phyloP scores from a whole-genome alignment of 1,140 invertebrate genomes.

The Orius laevigatus region DNA sequence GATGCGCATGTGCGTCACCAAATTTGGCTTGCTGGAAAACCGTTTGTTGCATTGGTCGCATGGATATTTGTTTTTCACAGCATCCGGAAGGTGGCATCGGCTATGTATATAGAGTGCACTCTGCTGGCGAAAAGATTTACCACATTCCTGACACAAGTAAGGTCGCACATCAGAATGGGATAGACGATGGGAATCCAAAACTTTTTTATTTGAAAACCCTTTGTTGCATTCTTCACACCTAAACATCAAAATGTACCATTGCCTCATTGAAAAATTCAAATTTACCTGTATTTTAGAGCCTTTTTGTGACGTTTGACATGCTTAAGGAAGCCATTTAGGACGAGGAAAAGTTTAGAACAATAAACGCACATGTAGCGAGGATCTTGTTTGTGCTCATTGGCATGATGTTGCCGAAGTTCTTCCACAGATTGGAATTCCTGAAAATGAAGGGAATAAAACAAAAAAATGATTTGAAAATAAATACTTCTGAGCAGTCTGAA shows the following conservation, averaged over 20 bases:
- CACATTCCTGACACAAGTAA: conserved; percentile 25
- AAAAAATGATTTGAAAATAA: neutral
- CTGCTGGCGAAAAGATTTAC: conserved; percentile 27
- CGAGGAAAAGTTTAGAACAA: conserved; percentile 16
- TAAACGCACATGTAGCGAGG: conserved; percentile 15
- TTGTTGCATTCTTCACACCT: conserved; percentile 23
- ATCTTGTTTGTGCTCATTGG: conserved; percentile 13
- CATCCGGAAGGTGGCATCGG: conserved; percentile 21
- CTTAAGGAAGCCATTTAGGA: conserved; percentile 8
- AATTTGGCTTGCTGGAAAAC: conserved; percentile 19
- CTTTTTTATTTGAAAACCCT: conserved; percentile 22
- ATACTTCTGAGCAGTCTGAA: conserved; percentile 17
- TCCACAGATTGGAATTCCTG: conserved; percentile 11
- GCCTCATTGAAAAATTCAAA: neutral
- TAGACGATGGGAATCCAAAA: conserved; percentile 20
- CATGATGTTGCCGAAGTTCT: conserved; percentile 13
- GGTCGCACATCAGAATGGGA: conserved; percentile 19
- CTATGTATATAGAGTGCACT: conserved; percentile 22
- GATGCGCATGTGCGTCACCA: conserved; percentile 19
- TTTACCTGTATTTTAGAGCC: conserved; percentile 11
- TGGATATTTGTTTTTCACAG: conserved; percentile 23
- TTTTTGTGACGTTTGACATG: conserved; percentile 13
- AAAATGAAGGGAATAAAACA: conserved; percentile 8
- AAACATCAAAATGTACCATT: conserved; percentile 18
- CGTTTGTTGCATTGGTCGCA: conserved; percentile 30